phyloP scores from a whole-genome alignment of 2,113 vertebrate genomes.

The Chloropsis hardwickii region DNA sequence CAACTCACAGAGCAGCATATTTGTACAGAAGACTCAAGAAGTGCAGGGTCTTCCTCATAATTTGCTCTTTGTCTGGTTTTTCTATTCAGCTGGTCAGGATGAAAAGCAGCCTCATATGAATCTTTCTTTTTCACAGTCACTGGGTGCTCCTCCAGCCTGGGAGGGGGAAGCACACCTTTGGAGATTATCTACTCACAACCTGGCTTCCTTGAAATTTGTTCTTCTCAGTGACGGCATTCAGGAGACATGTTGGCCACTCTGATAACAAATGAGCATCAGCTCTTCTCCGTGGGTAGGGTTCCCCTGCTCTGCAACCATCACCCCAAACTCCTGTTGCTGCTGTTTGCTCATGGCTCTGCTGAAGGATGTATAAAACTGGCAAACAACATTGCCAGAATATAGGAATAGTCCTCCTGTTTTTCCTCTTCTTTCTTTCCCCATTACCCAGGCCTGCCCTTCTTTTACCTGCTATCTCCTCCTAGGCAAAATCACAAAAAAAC shows the following conservation, averaged over 20 bases:
- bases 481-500: not conserved
- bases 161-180: not conserved
- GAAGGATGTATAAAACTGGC: not conserved
- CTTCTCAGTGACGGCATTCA: not conserved
- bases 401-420: not conserved
- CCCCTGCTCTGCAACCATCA: not conserved
- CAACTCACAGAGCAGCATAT: not conserved
- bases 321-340: not conserved
- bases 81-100: not conserved
- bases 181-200: not conserved
- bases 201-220: not conserved
- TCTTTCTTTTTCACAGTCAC: not conserved
- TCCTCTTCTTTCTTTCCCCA: not conserved
- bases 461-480: not conserved
- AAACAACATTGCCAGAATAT: not conserved
- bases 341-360: not conserved
- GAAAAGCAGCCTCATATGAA: not conserved
- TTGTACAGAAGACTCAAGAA: not conserved
- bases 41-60: rapidly evolving
- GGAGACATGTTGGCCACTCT: not conserved
- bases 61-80: not conserved
- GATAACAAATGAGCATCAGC: not conserved
- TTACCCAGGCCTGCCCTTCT: not conserved
- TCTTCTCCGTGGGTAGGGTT: not conserved
- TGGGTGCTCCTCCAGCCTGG: not conserved